Conservation (phyloP, 1,140 invertebrate genomes). For the Aplysia californica region DNA sequence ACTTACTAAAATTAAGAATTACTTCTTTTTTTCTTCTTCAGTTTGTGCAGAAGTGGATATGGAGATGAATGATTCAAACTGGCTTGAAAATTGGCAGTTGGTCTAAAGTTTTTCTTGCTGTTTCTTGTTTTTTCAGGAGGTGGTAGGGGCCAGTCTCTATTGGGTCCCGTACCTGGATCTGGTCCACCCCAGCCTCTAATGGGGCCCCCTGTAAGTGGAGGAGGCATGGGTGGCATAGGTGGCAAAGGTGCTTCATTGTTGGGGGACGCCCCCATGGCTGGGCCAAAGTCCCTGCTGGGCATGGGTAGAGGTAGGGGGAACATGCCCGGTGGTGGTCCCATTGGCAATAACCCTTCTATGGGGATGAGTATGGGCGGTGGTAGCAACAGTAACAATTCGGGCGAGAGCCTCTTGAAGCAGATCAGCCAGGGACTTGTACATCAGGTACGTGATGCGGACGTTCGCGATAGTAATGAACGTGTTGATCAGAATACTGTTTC, state of each 20-base stretch:
- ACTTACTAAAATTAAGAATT: too few relatives aligned
- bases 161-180: slow-evolving; percentile 13
- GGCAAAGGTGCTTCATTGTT: slow-evolving; percentile 8
- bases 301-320: slow-evolving; percentile 1
- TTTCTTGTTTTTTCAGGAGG: neutral
- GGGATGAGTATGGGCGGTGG: slow-evolving; percentile 21
- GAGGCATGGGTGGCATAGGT: neutral
- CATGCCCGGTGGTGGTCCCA: neutral
- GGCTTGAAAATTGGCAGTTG: too few relatives aligned
- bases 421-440: slow-evolving; percentile 26
- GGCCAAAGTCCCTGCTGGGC: neutral
- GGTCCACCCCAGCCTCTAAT: neutral
- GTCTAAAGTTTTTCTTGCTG: neutral
- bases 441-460: too few relatives aligned
- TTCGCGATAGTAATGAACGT: too few relatives aligned
- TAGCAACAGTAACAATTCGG: neutral
- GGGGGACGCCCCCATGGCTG: neutral
- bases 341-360: neutral
- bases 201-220: neutral
- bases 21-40: too few relatives aligned
- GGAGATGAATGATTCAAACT: too few relatives aligned
- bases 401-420: slow-evolving; percentile 12
- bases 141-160: slow-evolving; percentile 13
- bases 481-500: too few relatives aligned
- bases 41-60: too few relatives aligned